Evolutionary conservation across 1,140 invertebrate genomes (phyloP), one percentile per base, ranked within the genome.

Genomic region (Drosophila ananassae): DNA sequence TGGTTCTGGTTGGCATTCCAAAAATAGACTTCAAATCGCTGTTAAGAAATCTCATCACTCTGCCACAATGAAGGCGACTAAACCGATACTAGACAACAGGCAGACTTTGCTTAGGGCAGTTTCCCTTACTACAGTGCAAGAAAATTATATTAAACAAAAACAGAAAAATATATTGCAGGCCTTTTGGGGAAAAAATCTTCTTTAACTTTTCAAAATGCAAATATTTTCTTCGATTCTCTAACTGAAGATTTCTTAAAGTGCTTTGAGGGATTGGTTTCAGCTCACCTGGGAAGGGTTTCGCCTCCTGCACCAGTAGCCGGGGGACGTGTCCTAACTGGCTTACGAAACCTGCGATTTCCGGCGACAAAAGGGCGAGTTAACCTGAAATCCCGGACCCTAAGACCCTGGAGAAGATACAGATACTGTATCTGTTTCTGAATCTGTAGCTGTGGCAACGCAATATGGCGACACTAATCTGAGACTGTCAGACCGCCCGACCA

Each of bases 381-480:
- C 44, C 44, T 6, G 22, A 22, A 47, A 10, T 22, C 32, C 41
- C 13, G 34, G 22, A 39, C 34, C 67, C 52, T 17, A 30, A 28
- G 25, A 28, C 25, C 25, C 25, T 28, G 62, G 30, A 30, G 4
- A 10, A 21, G 48, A 17, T 47, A 24, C 30, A 51, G 47, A 46
- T 51, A 50, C 24, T 46, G 53, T 32, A 53, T 57, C n/a, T 21
- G 17, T 17, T 44, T 41, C 30, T 52, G 53, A 17, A 53, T 57
- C n/a, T 8, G 17, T 44, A 44, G 13, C 41, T 44, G n/a, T 17
- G 41, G 41, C 51, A 22, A 73, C 67, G 57, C 72, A 74, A 74
- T 74, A 74, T 74, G 72, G 69, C 59, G 72, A 74, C 72, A 74
- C 51, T 73, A 74, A 74, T 74, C 67, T 72, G 55, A 72, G 69